Base-by-base conservation (phyloP, 2,888 invertebrate species). In the Trissoscelio sp. region DNA sequence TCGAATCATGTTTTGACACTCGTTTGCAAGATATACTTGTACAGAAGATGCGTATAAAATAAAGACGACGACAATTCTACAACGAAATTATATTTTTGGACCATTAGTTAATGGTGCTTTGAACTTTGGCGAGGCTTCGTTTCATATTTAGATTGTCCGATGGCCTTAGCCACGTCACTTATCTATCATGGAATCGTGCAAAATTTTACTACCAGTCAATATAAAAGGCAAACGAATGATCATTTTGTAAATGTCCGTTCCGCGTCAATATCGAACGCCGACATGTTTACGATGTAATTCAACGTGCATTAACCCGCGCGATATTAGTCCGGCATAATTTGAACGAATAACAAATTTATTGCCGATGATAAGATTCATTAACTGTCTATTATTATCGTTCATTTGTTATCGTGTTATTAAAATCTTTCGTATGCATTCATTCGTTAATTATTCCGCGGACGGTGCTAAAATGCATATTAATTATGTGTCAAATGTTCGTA, bases 271-370 rank as follows among this genome's bases (percentile, higher is more conserved):
- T 20, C 14, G n/a, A 18, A 42, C 18, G 20, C 6, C 20, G 18
- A 60, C 20, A 34, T 28, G 24, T 72, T 72, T 51, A 72, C 39
- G 72, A 60, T 16, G 24, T 72, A 37, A 72, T 60, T 72, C n/a
- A 51, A 18, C 51, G 51, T 42, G n/a, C 60, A 60, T 72, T 42
- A 51, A 72, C 31, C 51, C 60, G 20, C 9, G 22, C 24, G 60
- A 51, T 70, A 70, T 48, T 70, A 48, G 22, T 58, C 60, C 51
- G n/a, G 42, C 60, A 31, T 60, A 28, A 60, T 72, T 51, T 31
- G 37, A 39, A 60, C 14, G 42, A 60, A 60, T 39, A 60, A 60
- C 51, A 48, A 48, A 60, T 70, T 70, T 70, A 70, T 48, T 70
- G 48, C 18, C 58, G 2, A 14, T 46, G 57, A 69, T 39, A 70